Percentiles rank a stretch among this genome's conserved stretches.
These are phyloP conservation scores for Cenopis cana DNA, from an alignment of 2,888 invertebrate genomes.

Conservation along the genomic window DNA sequence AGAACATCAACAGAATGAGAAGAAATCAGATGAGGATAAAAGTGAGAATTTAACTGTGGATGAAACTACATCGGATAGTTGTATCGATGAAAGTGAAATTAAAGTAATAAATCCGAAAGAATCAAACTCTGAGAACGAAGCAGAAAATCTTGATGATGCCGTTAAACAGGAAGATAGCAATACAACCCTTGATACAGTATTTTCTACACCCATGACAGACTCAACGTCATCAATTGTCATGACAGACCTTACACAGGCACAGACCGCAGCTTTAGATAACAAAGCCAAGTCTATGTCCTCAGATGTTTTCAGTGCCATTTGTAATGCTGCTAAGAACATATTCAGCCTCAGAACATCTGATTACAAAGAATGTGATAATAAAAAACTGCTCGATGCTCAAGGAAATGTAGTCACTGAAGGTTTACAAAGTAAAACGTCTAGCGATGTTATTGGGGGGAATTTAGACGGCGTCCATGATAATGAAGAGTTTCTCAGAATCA, in stretches of 20 bases:
- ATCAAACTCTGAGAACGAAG: background rate
- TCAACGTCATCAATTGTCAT: slow-evolving; percentile 50
- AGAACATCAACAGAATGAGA: slow-evolving; percentile 62
- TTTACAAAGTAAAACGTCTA: slow-evolving; percentile 62
- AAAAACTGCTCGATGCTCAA: slow-evolving; percentile 67
- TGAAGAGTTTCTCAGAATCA: slow-evolving; percentile 66
- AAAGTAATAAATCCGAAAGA: slow-evolving; percentile 11
- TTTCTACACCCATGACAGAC: slow-evolving; percentile 48
- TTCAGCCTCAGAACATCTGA: slow-evolving; percentile 63
- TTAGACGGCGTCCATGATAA: slow-evolving; percentile 64
- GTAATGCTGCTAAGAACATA: slow-evolving; percentile 71
- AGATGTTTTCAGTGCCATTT: slow-evolving; percentile 69
- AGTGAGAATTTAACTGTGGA: slow-evolving; percentile 61
- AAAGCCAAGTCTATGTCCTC: slow-evolving; percentile 56
- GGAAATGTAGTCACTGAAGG: slow-evolving; percentile 65
- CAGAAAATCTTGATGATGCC: slow-evolving; percentile 35
- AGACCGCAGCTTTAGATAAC: slow-evolving; percentile 52
- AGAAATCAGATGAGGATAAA: slow-evolving; percentile 50
- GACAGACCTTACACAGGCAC: slow-evolving; percentile 44
- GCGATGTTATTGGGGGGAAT: slow-evolving; percentile 67
- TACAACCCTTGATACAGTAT: slow-evolving; percentile 1
- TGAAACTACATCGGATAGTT: slow-evolving; percentile 67
- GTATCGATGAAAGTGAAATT: slow-evolving; percentile 50
- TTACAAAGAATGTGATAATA: slow-evolving; percentile 65
- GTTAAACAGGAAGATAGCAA: slow-evolving; percentile 48